Percentiles rank a stretch among this genome's conserved stretches.
phyloP scores from a whole-genome alignment of 37 sponge, comb jelly and placozoan genomes.

The Dysidea cf. avara region DNA sequence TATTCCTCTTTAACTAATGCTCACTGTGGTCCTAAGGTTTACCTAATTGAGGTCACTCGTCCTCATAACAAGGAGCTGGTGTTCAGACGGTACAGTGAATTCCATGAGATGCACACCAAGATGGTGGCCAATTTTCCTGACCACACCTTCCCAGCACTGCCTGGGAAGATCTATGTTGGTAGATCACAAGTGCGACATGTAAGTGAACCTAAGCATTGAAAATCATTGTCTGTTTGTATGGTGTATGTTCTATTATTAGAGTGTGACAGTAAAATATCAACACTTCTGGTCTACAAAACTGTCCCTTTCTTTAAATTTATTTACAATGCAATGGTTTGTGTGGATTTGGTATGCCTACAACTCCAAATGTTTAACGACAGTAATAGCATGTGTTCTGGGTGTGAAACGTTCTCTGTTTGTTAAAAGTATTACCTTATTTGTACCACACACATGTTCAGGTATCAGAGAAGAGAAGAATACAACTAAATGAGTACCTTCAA shows the following conservation, averaged over 20 bases:
- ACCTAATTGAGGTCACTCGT: conserved; percentile 54
- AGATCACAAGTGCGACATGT: conserved; percentile 25
- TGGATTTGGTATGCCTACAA: too few species aligned
- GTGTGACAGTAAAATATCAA: too few species aligned
- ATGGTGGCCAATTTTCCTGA: conserved; percentile 56
- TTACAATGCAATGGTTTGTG: too few species aligned
- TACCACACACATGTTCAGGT: conserved; percentile 26
- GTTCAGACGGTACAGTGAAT: conserved; percentile 85
- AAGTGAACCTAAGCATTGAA: neutral
- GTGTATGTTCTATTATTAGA: neutral
- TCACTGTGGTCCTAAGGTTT: conserved; percentile 29
- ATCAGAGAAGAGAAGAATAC: conserved; percentile 51
- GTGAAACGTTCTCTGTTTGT: too few species aligned
- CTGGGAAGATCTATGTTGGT: conserved; percentile 55
- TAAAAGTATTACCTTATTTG: too few species aligned
- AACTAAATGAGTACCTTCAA: conserved; percentile 55
- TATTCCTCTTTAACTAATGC: neutral
- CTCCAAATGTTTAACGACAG: too few species aligned
- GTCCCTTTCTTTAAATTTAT: too few species aligned
- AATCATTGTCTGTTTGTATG: neutral
- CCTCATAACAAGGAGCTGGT: conserved; percentile 1
- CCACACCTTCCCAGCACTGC: conserved; percentile 55
- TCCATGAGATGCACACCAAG: conserved; percentile 77
- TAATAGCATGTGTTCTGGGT: too few species aligned
- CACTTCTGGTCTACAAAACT: too few species aligned